phyloP scores from a whole-genome alignment of 2,888 invertebrate species.

The Palloptera scutellata region DNA sequence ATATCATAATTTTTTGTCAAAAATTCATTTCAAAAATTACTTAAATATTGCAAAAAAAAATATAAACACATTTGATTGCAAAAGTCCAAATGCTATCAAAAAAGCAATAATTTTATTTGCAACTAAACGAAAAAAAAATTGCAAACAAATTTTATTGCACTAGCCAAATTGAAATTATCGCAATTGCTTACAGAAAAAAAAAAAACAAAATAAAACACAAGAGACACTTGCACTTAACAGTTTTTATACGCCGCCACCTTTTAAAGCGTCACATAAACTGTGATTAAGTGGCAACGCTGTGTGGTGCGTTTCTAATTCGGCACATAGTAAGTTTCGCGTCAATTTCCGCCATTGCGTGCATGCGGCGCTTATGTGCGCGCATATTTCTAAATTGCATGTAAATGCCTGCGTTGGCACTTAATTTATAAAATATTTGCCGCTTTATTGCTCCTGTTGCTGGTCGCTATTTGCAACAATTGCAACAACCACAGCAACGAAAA shows the following conservation, averaged over 20 bases:
- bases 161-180: too few relatives aligned
- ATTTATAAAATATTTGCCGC: constrained; percentile 25
- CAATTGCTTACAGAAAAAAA: background rate
- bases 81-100: too few relatives aligned
- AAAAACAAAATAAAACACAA: background rate
- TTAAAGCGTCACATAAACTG: constrained; percentile 3
- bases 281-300: constrained; percentile 6
- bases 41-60: too few relatives aligned
- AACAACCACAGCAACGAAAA: background rate
- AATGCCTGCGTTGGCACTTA: constrained; percentile 24
- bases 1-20: constrained; percentile 6
- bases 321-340: too few relatives aligned
- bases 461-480: background rate
- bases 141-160: too few relatives aligned
- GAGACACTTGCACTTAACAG: background rate
- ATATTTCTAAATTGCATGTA: constrained; percentile 4
- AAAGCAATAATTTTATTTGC: too few relatives aligned
- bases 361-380: constrained; percentile 10
- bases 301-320: background rate
- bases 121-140: too few relatives aligned
- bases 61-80: too few relatives aligned
- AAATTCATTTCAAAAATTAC: too few relatives aligned
- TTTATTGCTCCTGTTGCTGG: background rate
- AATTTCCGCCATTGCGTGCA: constrained; percentile 2
- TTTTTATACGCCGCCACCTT: background rate